A percentile compares a stretch with the other conserved stretches of the same genome.
phyloP scores from a whole-genome alignment of 2,113 vertebrate species.

The Bubo blakistoni region DNA sequence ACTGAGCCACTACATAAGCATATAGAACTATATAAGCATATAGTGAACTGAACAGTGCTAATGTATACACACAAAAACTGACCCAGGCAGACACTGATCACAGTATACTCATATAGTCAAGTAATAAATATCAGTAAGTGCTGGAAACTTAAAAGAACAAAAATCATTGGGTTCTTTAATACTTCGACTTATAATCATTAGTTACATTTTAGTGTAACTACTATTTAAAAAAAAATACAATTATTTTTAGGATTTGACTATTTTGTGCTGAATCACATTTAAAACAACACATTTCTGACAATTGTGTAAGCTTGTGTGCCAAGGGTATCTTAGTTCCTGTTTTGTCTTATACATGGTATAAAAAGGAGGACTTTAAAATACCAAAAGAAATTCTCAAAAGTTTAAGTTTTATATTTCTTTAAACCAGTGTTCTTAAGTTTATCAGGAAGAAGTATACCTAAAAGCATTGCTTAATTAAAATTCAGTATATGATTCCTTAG shows the following conservation, averaged over 20 bases:
- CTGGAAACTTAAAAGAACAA: background rate
- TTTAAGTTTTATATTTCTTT: background rate
- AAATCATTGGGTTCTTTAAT: background rate
- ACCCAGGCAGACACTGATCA: background rate
- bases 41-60: background rate
- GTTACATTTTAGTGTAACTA: background rate
- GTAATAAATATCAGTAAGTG: background rate
- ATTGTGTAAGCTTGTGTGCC: background rate
- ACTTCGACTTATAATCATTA: background rate
- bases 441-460: background rate
- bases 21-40: background rate
- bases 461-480: background rate
- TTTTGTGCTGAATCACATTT: background rate
- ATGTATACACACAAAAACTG: background rate
- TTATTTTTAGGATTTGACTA: background rate
- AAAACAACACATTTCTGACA: background rate
- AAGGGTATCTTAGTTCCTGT: background rate
- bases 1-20: background rate
- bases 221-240: background rate
- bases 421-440: background rate
- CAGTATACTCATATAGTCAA: background rate
- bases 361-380: background rate
- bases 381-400: background rate
- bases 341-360: background rate
- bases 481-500: background rate